These are phyloP conservation scores for Aspidiotus rigidus DNA, from an alignment of 2,888 invertebrate genomes.

Conservation along the genomic window DNA sequence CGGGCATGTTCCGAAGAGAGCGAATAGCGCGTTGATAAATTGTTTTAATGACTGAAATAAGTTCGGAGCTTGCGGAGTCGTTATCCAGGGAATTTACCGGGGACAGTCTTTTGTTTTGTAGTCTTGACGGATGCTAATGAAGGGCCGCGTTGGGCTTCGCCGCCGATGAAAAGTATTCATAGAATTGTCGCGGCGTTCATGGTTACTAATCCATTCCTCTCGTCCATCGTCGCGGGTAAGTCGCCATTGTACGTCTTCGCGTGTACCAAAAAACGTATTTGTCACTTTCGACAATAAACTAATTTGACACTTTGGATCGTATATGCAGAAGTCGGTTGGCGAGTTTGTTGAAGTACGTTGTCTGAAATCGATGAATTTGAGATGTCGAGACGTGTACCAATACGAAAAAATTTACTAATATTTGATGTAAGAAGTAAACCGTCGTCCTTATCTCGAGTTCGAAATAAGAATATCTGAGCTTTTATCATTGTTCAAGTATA, in stretches of 20 bases:
- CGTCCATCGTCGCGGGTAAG: not conserved
- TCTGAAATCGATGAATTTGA: too few species aligned
- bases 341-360: too few species aligned
- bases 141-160: constrained; percentile 31
- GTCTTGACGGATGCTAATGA: constrained; percentile 33
- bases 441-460: too few species aligned
- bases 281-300: constrained; percentile 30
- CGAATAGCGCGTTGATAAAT: constrained; percentile 22
- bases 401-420: too few species aligned
- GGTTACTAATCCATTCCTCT: not conserved
- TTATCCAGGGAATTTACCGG: constrained; percentile 29
- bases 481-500: too few species aligned
- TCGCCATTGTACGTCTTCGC: constrained; percentile 3
- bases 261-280: constrained; percentile 14
- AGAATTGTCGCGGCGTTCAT: constrained; percentile 1
- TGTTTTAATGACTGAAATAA: constrained; percentile 33
- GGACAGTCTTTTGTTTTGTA: constrained; percentile 32
- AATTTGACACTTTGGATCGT: constrained; percentile 8
- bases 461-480: too few species aligned
- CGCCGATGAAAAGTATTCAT: constrained; percentile 14
- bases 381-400: too few species aligned
- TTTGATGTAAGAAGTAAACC: too few species aligned
- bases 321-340: not conserved
- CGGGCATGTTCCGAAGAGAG: constrained; percentile 1
- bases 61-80: constrained; percentile 28